Evolutionary conservation across 1,140 invertebrate genomes (phyloP), one percentile per base, ranked within the genome.

Genomic region (Anastrepha ludens): DNA sequence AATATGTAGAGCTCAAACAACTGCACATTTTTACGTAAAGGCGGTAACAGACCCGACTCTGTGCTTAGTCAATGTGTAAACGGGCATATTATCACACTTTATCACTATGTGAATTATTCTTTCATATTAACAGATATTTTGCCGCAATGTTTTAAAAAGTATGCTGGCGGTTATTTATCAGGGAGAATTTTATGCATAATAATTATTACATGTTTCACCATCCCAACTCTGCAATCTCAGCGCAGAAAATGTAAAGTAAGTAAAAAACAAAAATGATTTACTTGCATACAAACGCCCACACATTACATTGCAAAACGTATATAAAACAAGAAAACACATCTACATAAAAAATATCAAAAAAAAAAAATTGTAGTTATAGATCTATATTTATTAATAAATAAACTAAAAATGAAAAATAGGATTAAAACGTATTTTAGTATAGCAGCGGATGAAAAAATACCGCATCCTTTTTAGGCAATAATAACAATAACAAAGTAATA

Each of bases 371-470:
- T 81, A 81, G 74, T 81, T 44, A 81, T 81, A 81, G 74, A 81
- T 4, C 74, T 55, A 81, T 81, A 81, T 81, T 81, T 81, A 58
- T n/a, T 50, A 70, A 78, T 55, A 55, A 55, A 87, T 81, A 87
- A 85, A 29, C 29, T 64, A 55, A 20, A 85, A 44, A 65, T 67
- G 29, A 85, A 5, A 44, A 78, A 87, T n/a, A 20, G 59, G 20
- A 87, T 47, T 67, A 60, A 55, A 87, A 85, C 81, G 55, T 55
- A 55, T 55, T 81, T 81, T 81, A 55, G 13, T 81, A 81, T 81
- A 81, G 74, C 20, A 15, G 20, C 15, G 20, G 47, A 47, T n/a
- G 47, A 81, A 81, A 55, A n/a, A 55, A 87, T 58, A 9, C 67
- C n/a, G 41, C 67, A 87, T 74, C 20, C 67, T 20, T 85, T 81